Percentiles rank a stretch among this genome's conserved stretches.
phyloP scores from a whole-genome alignment of 2,113 vertebrate species.

The Synchiropus splendidus region DNA sequence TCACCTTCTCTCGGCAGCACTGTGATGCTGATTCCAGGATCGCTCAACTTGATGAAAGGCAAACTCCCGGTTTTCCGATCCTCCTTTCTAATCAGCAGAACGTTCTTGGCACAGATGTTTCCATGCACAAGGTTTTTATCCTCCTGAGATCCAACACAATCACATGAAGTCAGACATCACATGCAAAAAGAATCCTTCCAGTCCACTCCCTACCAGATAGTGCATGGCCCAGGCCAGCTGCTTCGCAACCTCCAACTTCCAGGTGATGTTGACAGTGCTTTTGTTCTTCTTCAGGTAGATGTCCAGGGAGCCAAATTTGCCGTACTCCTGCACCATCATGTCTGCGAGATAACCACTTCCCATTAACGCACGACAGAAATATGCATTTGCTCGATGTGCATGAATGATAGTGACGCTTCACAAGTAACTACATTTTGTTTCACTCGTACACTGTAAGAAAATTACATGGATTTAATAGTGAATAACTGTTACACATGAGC shows the following conservation, averaged over 20 bases:
- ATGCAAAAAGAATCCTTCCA: neutral
- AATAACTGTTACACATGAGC: too few species aligned
- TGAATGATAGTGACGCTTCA: too few species aligned
- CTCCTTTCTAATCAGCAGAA: conserved; percentile 90
- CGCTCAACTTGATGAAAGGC: conserved; percentile 94
- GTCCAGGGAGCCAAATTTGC: conserved; percentile 91
- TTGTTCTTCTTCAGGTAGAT: conserved; percentile 91
- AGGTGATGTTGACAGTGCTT: conserved; percentile 83
- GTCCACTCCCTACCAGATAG: conserved; percentile 74
- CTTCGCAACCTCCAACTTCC: conserved; percentile 96
- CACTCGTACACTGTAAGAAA: too few species aligned
- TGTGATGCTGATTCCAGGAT: conserved; percentile 88
- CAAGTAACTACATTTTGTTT: too few species aligned
- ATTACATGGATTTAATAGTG: too few species aligned
- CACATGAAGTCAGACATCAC: neutral
- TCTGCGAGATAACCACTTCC: conserved; percentile 68
- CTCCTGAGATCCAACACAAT: conserved; percentile 64
- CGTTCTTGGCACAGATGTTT: conserved; percentile 92
- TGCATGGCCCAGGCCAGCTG: conserved; percentile 95
- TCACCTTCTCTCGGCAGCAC: conserved; percentile 90
- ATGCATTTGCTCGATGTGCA: too few species aligned
- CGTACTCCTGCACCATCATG: conserved; percentile 95
- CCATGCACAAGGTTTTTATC: conserved; percentile 87
- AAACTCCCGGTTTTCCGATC: conserved; percentile 81
- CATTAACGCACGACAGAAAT: too few species aligned